Evolutionary conservation across 2,888 invertebrate genomes (phyloP).

Genomic region (Ephialtes manifestator): DNA sequence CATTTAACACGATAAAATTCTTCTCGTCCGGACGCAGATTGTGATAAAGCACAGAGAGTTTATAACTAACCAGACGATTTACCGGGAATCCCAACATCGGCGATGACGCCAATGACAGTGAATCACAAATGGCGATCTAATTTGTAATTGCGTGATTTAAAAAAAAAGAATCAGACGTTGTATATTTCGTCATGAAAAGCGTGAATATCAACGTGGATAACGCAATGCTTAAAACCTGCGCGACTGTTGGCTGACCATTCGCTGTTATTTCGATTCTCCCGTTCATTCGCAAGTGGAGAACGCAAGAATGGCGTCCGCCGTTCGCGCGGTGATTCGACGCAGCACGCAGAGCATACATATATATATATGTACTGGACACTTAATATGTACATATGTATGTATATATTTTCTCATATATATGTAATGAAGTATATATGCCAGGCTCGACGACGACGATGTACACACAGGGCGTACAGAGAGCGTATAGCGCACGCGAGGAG

Average conservation of each 20-base stretch:
- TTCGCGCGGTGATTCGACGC: conserved; percentile 62
- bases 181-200: conserved; percentile 9
- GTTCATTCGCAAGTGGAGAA: conserved; percentile 57
- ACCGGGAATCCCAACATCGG: conserved; percentile 50
- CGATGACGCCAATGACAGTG: conserved; percentile 31
- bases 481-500: conserved; percentile 69
- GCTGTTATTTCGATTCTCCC: conserved; percentile 11
- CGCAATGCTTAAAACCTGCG: conserved; percentile 25
- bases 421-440: conserved; percentile 9
- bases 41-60: conserved; percentile 31
- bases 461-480: conserved; percentile 58
- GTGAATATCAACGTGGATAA: neutral
- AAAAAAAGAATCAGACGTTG: conserved; percentile 6
- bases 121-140: conserved; percentile 58
- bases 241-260: conserved; percentile 40
- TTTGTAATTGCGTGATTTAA: conserved; percentile 45
- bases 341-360: conserved; percentile 39
- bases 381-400: neutral
- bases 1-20: conserved; percentile 43
- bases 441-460: conserved; percentile 54
- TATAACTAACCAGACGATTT: conserved; percentile 44
- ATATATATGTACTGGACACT: neutral
- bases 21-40: conserved; percentile 46
- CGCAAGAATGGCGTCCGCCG: conserved; percentile 62
- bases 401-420: neutral